Percentiles rank a stretch among this genome's conserved stretches.
Evolutionary conservation across 2,113 vertebrate species (phyloP).

Genomic region (Chionomys nivalis): DNA sequence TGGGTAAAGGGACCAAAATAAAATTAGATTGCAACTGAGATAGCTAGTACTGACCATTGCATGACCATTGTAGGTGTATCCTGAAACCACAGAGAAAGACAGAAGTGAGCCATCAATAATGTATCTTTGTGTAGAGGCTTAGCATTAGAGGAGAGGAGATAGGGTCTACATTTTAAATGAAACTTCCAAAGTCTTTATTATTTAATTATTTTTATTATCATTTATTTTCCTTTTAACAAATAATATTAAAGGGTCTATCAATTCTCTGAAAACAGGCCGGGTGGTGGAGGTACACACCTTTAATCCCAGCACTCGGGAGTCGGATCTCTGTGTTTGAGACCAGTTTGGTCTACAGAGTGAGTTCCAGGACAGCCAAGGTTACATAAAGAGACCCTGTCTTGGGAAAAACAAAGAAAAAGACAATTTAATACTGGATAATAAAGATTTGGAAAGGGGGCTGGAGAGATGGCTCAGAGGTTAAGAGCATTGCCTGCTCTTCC

Average conservation of each 20-base stretch:
- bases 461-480: too few relatives aligned
- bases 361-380: background rate
- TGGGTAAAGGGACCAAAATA: background rate
- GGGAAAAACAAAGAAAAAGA: background rate
- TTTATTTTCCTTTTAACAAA: slow-evolving; percentile 36
- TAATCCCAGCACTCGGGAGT: background rate
- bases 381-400: background rate
- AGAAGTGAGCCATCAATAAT: background rate
- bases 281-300: background rate
- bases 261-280: background rate
- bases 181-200: background rate
- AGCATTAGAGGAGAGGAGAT: background rate
- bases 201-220: background rate
- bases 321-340: background rate
- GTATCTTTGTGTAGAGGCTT: background rate
- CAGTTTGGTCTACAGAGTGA: background rate
- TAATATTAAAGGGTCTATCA: slow-evolving; percentile 34
- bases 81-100: background rate
- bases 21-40: background rate
- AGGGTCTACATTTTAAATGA: slow-evolving; percentile 2
- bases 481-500: too few relatives aligned
- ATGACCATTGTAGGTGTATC: background rate
- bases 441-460: slow-evolving; percentile 42
- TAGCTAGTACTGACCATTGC: background rate
- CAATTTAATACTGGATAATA: slow-evolving; percentile 25